Percentiles rank a stretch among this genome's conserved stretches.
phyloP scores from a whole-genome alignment of 2,888 invertebrate species.

The Acrobasis repandana region DNA sequence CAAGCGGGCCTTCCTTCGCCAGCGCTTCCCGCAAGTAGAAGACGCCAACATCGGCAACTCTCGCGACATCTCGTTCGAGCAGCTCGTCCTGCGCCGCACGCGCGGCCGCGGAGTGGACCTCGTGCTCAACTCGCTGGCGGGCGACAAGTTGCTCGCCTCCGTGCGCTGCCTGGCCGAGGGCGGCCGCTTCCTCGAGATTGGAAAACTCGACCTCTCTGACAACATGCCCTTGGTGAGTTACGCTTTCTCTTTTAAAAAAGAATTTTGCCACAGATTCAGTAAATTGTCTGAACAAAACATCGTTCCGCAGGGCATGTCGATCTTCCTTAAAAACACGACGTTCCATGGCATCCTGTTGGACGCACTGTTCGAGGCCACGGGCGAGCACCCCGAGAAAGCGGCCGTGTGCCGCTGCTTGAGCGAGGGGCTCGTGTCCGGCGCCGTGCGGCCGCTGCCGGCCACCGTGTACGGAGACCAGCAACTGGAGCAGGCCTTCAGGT shows the following conservation, averaged over 20 bases:
- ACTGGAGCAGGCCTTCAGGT: constrained; percentile 95
- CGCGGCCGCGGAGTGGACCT: constrained; percentile 96
- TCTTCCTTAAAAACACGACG: constrained; percentile 97
- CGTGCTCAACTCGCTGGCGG: constrained; percentile 97
- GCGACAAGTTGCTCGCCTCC: constrained; percentile 96
- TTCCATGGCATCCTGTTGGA: constrained; percentile 99
- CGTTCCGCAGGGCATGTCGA: constrained; percentile 89
- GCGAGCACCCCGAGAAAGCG: constrained; percentile 84
- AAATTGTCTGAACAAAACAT: background rate
- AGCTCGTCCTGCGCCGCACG: constrained; percentile 92
- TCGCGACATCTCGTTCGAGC: constrained; percentile 95
- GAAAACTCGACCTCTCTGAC: constrained; percentile 97
- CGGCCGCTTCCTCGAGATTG: constrained; percentile 98
- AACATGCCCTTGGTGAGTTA: constrained; percentile 87
- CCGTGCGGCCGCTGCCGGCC: constrained; percentile 94
- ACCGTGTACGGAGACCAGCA: constrained; percentile 93
- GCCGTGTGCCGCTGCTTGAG: constrained; percentile 90
- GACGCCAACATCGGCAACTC: constrained; percentile 95
- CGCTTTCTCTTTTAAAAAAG: background rate
- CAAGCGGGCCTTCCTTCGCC: constrained; percentile 93
- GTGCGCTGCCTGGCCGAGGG: constrained; percentile 95
- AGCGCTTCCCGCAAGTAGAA: constrained; percentile 90
- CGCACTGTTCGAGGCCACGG: constrained; percentile 91
- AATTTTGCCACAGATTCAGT: background rate
- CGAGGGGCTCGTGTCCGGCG: constrained; percentile 93